phyloP scores from a whole-genome alignment of 2,113 vertebrate species.

The Chunga burmeisteri region DNA sequence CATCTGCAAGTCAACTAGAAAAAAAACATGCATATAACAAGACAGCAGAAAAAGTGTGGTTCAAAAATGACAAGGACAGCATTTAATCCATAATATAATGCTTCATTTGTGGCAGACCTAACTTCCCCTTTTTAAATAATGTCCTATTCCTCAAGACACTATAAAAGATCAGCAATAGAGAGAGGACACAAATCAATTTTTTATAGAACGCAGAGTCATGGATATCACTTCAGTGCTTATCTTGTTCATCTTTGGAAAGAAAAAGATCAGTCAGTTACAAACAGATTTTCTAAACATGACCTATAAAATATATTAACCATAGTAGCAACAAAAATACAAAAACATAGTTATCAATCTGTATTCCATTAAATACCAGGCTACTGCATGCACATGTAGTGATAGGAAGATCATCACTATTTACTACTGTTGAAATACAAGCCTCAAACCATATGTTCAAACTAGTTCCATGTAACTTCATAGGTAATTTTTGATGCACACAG shows the following conservation, averaged over 20 bases:
- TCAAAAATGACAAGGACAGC: background rate
- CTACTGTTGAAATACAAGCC: background rate
- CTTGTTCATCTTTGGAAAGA: background rate
- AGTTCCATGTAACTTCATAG: background rate
- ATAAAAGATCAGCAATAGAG: background rate
- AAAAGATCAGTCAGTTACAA: background rate
- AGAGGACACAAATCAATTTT: background rate
- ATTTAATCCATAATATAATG: slow-evolving; percentile 8
- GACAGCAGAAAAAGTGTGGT: background rate
- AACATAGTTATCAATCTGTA: background rate
- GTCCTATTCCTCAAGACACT: background rate
- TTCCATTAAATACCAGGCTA: background rate
- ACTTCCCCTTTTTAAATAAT: background rate
- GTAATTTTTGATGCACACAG: background rate
- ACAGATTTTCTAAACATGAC: background rate
- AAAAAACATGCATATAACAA: background rate
- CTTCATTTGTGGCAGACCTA: slow-evolving; percentile 4
- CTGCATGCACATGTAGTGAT: background rate
- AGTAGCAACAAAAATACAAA: background rate
- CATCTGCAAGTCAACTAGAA: background rate
- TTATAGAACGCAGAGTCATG: background rate
- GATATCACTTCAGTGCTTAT: background rate
- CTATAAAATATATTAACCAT: background rate
- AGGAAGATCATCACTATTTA: background rate
- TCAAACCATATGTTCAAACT: background rate